Evolutionary conservation across 2,888 invertebrate species (phyloP), one percentile per base, ranked within the genome.

Genomic region (Prostheceraeus crozeri): DNA sequence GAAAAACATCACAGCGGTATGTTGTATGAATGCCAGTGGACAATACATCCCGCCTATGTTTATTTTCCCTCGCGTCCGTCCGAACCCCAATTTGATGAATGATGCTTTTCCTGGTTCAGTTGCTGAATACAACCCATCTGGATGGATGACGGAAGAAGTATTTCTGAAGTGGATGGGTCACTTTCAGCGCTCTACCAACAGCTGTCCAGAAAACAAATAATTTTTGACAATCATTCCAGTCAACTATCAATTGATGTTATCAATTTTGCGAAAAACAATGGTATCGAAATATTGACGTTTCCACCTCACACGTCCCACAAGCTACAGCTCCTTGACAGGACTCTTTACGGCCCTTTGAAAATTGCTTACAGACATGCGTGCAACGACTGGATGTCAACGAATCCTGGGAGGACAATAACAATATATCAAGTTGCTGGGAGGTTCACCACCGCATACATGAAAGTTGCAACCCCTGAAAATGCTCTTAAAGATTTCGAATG

Each of bases 361-460:
- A 60, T 64, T 6, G 68, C 67, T 30, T 64, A 67, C 33, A 69
- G 68, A 59, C 65, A 62, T 14, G 69, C 68, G 0, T 69, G 67
- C 67, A 65, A 73, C 62, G 64, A 68, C 36, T 74, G 72, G 72
- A 66, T 70, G 60, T 54, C 64, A 56, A 30, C 27, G 25, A 60
- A 67, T 66, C 67, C 69, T 10, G 72, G 71, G 8, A 71, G 70
- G 67, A 67, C 71, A 6, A 60, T 73, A 23, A 67, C 64, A 8
- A 72, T 73, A 56, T 67, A 68, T 62, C 62, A 65, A 28, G 30
- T 63, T 21, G 57, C 61, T 8, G 54, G 14, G 4, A 11, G 57
- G 6, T 56, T 60, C 3, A 23, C 14, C 3, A 2, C 6, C 11
- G 60, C 60, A 25, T 27, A 51, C n/a, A 51, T 40, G 28, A n/a